Conservation (phyloP, 2,797 vertebrate species). For the Thalassophryne amazonica region DNA sequence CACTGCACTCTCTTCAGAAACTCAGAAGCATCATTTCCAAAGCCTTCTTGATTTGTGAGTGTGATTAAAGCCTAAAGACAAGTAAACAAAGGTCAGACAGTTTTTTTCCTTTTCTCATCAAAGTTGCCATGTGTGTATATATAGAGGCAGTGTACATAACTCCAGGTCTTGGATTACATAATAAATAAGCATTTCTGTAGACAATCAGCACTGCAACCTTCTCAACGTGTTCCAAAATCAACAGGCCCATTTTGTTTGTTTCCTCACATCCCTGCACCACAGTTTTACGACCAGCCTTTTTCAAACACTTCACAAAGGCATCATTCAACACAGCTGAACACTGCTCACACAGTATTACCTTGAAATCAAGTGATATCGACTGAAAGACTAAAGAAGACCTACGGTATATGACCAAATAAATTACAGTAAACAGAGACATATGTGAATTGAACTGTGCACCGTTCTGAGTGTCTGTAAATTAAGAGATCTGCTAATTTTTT, state of each 20-base stretch:
- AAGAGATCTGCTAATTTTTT: too few relatives aligned
- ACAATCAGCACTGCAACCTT: neutral
- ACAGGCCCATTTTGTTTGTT: neutral
- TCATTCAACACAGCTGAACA: conserved; percentile 33
- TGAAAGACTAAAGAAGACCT: conserved; percentile 13
- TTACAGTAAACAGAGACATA: too few relatives aligned
- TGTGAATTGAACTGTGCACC: too few relatives aligned
- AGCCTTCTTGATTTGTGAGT: neutral
- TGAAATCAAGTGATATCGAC: conserved; percentile 48
- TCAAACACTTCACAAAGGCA: conserved; percentile 33
- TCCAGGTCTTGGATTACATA: neutral
- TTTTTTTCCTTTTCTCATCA: neutral
- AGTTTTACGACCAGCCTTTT: too few relatives aligned
- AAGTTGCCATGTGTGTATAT: neutral
- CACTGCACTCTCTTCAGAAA: too few relatives aligned
- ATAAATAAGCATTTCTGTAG: neutral
- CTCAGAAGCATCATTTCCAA: too few relatives aligned
- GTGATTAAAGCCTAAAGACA: neutral
- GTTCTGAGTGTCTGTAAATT: too few relatives aligned
- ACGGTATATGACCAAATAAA: neutral
- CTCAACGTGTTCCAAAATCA: neutral
- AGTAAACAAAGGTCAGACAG: too few relatives aligned
- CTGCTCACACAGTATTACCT: conserved; percentile 11
- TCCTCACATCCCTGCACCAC: neutral
- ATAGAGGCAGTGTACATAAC: neutral